These are phyloP conservation scores for Deroplatys truncata DNA, from an alignment of 2,888 invertebrate genomes.

Conservation along the genomic window DNA sequence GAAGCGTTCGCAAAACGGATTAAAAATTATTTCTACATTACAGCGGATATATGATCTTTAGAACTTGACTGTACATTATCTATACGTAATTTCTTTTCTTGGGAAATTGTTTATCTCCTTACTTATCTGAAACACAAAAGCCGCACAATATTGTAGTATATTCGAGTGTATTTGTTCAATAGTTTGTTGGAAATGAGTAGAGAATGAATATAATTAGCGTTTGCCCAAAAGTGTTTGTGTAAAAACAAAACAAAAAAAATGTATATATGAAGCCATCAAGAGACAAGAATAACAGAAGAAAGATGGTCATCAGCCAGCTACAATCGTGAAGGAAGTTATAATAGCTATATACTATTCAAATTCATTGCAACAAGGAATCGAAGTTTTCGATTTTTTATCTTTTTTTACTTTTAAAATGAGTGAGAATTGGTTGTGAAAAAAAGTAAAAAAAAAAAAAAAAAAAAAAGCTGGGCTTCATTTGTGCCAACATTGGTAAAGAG, in stretches of 20 bases:
- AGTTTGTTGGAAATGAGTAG: slow-evolving; percentile 24
- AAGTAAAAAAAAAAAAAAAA: too few species aligned
- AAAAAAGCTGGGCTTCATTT: not conserved
- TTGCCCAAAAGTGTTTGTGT: not conserved
- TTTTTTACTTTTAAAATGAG: slow-evolving; percentile 25
- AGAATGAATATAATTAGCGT: not conserved
- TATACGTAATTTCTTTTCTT: slow-evolving; percentile 10
- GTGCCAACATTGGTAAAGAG: slow-evolving; percentile 18
- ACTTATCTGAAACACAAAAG: slow-evolving; percentile 19
- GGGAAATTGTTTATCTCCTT: slow-evolving; percentile 1
- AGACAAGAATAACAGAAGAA: not conserved
- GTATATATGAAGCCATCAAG: not conserved
- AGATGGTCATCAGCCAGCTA: not conserved
- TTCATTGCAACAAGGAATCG: not conserved
- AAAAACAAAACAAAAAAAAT: not conserved
- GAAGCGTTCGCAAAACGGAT: too few species aligned
- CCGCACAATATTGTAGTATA: slow-evolving; percentile 27
- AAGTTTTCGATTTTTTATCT: slow-evolving; percentile 11
- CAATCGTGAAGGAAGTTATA: not conserved
- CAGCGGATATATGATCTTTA: not conserved
- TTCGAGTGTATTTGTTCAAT: slow-evolving; percentile 26
- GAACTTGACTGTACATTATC: slow-evolving; percentile 23
- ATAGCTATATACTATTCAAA: not conserved
- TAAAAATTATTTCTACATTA: not conserved
- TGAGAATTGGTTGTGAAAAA: slow-evolving; percentile 28